Conservation (phyloP, 2,797 vertebrate genomes). For the Oreochromis mossambicus region DNA sequence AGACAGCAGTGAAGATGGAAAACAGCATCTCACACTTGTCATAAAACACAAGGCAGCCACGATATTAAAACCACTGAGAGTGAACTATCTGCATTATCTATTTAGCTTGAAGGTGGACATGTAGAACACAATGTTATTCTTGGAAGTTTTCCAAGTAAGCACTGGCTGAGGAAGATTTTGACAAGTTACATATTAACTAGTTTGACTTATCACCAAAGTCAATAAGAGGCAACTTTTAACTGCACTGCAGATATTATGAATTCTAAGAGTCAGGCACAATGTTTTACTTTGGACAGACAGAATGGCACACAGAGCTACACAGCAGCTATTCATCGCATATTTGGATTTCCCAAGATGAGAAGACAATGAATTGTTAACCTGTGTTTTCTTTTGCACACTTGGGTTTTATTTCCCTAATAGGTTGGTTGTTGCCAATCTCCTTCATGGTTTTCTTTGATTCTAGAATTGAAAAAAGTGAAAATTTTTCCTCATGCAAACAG, state of each 20-base stretch:
- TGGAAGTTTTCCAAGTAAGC: not conserved
- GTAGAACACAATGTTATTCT: not conserved
- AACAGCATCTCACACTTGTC: too few species aligned
- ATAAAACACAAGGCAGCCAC: too few species aligned
- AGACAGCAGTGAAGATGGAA: too few species aligned
- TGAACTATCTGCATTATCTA: not conserved
- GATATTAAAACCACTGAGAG: too few species aligned
- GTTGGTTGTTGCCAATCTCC: too few species aligned
- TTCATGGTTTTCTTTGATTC: too few species aligned
- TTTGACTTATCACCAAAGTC: not conserved
- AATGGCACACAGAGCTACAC: not conserved
- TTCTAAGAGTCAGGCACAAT: not conserved
- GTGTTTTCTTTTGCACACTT: too few species aligned
- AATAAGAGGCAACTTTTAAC: not conserved
- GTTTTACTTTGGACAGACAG: not conserved
- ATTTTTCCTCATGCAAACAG: too few species aligned
- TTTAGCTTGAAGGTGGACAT: not conserved
- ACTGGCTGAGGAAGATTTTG: not conserved
- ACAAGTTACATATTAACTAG: not conserved
- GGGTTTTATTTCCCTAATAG: too few species aligned
- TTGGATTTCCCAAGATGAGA: not conserved
- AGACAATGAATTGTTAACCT: not conserved
- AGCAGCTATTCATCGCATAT: not conserved
- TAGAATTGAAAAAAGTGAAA: too few species aligned
- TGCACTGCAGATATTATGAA: not conserved